Evolutionary conservation across 2,797 vertebrate genomes (phyloP).

Genomic region (Sylvia borin): DNA sequence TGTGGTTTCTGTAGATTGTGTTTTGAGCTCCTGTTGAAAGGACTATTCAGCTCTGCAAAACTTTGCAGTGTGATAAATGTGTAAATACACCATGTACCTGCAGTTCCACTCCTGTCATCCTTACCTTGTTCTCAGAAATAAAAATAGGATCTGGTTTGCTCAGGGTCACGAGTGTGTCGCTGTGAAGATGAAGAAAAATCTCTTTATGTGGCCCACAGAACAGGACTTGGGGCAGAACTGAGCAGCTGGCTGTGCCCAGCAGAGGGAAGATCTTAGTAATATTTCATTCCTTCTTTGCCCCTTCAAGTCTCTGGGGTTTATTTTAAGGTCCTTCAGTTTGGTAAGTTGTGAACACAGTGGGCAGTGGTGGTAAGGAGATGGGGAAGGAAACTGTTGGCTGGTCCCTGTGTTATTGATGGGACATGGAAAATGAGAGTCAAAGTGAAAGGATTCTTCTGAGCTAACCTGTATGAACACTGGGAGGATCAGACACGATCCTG

Average conservation of each 20-base stretch:
- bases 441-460: neutral
- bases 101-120: neutral
- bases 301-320: neutral
- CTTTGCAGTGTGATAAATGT: neutral
- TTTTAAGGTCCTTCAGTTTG: neutral
- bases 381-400: neutral
- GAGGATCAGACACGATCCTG: neutral
- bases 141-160: neutral
- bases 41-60: neutral
- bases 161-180: neutral
- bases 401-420: neutral
- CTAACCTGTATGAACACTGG: neutral
- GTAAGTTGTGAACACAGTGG: neutral
- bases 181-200: neutral
- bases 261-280: neutral
- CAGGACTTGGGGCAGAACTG: neutral
- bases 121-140: neutral
- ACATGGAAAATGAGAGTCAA: neutral
- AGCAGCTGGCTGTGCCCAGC: neutral
- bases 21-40: neutral
- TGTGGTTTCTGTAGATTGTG: neutral
- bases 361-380: neutral
- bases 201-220: fast-evolving
- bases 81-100: neutral
- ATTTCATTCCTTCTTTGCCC: neutral